Percentiles rank a stretch among this genome's conserved stretches.
Conservation (phyloP, 2,797 vertebrate genomes). For the Schizopygopsis pylzovi region DNA sequence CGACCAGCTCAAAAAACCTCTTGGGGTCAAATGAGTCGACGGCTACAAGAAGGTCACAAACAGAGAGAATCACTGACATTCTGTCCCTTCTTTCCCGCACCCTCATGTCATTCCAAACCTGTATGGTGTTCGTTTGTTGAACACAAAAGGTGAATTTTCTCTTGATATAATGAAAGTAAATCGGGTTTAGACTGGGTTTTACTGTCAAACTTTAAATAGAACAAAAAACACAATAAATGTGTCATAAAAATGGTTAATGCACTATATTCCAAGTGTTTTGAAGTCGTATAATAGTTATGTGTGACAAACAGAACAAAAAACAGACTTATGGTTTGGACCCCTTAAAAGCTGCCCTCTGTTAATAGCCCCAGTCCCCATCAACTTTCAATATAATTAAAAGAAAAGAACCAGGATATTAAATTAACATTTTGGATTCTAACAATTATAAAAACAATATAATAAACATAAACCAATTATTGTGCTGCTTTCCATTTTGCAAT, state of each 20-base stretch:
- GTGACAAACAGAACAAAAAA: too few species aligned
- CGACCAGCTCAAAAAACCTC: constrained; percentile 95
- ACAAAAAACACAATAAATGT: neutral
- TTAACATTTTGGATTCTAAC: neutral
- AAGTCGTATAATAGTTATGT: neutral
- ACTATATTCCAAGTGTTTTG: neutral
- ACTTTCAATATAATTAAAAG: neutral
- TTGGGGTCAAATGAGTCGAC: constrained; percentile 92
- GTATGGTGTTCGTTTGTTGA: neutral
- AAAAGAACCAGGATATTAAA: too few species aligned
- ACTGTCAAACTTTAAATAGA: neutral
- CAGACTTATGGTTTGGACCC: neutral
- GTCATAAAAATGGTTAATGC: neutral
- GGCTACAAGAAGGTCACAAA: constrained; percentile 67
- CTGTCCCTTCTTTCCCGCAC: neutral
- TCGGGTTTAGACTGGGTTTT: too few species aligned
- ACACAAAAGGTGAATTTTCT: constrained; percentile 4
- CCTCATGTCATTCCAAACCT: neutral
- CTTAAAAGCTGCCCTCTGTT: neutral
- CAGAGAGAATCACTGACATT: neutral
- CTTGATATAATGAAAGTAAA: neutral
- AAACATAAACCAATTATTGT: neutral
- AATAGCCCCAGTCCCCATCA: neutral
- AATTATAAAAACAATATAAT: neutral
- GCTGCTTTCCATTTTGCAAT: neutral